A percentile compares a stretch with the other conserved stretches of the same genome.
Conservation (phyloP, 2,113 vertebrate species). For the Sapayoa aenigma region DNA sequence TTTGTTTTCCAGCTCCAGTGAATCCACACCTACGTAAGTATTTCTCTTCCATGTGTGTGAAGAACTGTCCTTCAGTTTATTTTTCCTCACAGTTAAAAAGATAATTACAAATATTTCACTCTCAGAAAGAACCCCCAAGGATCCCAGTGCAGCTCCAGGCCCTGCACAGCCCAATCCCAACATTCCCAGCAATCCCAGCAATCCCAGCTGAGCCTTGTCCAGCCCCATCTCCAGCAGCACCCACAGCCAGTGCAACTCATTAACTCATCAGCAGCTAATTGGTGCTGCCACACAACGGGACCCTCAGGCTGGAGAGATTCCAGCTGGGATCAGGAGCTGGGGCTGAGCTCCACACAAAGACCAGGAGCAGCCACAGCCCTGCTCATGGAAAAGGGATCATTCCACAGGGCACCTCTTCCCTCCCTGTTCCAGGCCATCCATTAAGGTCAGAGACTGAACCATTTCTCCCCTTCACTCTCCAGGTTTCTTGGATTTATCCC, state of each 20-base stretch:
- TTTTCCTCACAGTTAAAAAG: neutral
- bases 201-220: neutral
- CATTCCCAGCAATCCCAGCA: too few species aligned
- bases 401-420: neutral
- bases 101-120: neutral
- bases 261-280: neutral
- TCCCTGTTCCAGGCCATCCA: too few species aligned
- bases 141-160: neutral
- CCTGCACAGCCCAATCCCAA: neutral
- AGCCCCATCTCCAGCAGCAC: neutral
- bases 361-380: neutral
- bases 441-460: too few species aligned
- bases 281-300: neutral
- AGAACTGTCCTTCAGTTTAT: accelerated
- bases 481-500: neutral
- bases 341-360: too few species aligned
- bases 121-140: neutral
- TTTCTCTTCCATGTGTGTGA: neutral
- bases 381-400: neutral
- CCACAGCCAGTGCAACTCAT: neutral
- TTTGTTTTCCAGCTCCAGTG: slow-evolving; percentile 74
- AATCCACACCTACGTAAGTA: slow-evolving; percentile 82
- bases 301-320: neutral
- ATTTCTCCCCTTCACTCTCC: too few species aligned
- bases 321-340: neutral